Evolutionary conservation across 2,888 invertebrate species (phyloP).

Genomic region (Agriopis leucophaearia): DNA sequence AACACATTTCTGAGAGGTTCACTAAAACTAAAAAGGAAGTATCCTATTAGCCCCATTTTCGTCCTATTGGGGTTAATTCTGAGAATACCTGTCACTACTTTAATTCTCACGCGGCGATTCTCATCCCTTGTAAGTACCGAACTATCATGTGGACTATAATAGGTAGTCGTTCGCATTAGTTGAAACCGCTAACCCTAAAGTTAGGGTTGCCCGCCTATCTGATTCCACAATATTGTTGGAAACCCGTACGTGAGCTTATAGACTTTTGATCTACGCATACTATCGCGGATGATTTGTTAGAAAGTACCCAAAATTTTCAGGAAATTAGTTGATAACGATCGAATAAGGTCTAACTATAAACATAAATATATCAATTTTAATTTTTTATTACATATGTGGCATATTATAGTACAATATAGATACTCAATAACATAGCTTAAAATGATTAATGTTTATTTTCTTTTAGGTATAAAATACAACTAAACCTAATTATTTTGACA

Average conservation of each 20-base stretch:
- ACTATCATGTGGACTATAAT: conserved; percentile 19
- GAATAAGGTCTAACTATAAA: too few relatives aligned
- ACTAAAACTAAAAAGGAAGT: not conserved
- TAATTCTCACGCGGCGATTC: conserved; percentile 25
- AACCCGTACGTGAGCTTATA: not conserved
- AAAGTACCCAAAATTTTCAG: too few relatives aligned
- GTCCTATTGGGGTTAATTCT: conserved; percentile 3
- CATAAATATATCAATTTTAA: too few relatives aligned
- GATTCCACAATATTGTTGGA: conserved; percentile 13
- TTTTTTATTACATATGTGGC: too few relatives aligned
- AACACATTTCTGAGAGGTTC: not conserved
- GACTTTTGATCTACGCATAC: not conserved
- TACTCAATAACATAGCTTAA: too few relatives aligned
- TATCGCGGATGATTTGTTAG: too few relatives aligned
- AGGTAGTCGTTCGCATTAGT: conserved; percentile 33
- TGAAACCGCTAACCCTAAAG: conserved; percentile 38
- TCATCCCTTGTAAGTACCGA: conserved; percentile 10
- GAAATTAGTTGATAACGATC: too few relatives aligned
- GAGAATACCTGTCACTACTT: conserved; percentile 12
- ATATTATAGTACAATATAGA: too few relatives aligned
- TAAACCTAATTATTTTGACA: too few relatives aligned
- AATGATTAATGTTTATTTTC: too few relatives aligned
- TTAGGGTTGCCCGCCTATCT: conserved; percentile 29
- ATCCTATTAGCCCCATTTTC: not conserved
- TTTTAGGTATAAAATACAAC: too few relatives aligned